Evolutionary conservation across 1,140 invertebrate genomes (phyloP), one percentile per base, ranked within the genome.

Genomic region (Atopsyche davidsoni): DNA sequence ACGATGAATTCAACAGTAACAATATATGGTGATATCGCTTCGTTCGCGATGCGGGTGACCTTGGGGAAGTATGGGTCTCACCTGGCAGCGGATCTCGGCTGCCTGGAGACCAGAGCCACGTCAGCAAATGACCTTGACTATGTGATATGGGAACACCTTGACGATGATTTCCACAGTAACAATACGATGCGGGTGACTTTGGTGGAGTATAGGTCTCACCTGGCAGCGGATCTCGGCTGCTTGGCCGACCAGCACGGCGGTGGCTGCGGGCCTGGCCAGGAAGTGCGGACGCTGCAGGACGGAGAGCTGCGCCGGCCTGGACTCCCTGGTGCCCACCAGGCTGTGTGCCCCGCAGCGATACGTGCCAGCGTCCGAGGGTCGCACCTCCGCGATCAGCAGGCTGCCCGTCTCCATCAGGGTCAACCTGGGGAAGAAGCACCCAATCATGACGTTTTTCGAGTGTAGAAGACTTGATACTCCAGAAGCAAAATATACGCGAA

Each of bases 321-420:
- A 87, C 61, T 90, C 86, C 59, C 85, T 78, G 43, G 79, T 78
- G n/a, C 88, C 91, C 2, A 87, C 91, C 58, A 90, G 79, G 68
- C 93, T 93, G 41, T 83, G 81, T 4, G 89, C 92, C 10, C 89
- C 70, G 68, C 92, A 96, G 59, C 86, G 80, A 66, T 92, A 96
- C 56, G 82, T 74, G 25, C 91, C 92, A 60, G 85, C 85, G 65
- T 96, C 92, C 19, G 80, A 78, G 59, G 86, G 82, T 56, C 83
- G 71, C 1, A 90, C 87, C 65, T 91, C 85, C 14, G 82, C 78
- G 59, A 96, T 89, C 75, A 89, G 82, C 34, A 95, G 75, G 64
- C 86, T 89, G 3, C 89, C 89, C 43, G 80, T 82, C 57, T 89
- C 85, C 13, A 85, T 80, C 48, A 78, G 59, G 32, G 63, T 60